Base-by-base conservation (phyloP, 2,113 vertebrate genomes). In the Hemiprocne comata region DNA sequence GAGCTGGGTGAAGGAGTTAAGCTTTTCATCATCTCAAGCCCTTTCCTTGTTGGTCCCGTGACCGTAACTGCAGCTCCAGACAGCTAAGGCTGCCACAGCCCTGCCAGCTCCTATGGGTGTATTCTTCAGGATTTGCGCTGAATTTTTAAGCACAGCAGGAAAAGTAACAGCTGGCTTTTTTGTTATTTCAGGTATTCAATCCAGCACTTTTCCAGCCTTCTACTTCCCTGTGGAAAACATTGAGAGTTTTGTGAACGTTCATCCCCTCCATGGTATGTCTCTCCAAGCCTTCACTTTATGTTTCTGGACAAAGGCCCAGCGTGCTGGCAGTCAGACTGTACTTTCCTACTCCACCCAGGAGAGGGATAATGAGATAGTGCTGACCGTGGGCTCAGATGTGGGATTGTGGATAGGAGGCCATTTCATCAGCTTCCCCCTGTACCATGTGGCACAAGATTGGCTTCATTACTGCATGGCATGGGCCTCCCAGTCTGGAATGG, bases 391-490 rank as follows among this genome's bases (percentile, higher is more conserved):
- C 13, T 19, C 94, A 4, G 97, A 97, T 11, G 96, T 98, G 75
- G 98, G 98, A 7, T 82, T 98, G 28, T 98, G 98, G 98, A 81
- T 99, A 0, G 98, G 98, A 19, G 98, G 98, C 1, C 96, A 97
- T 29, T 98, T 95, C 10, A 83, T 98, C 54, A 98, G 98, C 86
- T 97, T 99, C 54, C 97, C 98, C 5, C 90, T 98, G 71, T 94
- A 94, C 58, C 93, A 93, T 9, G 66, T 34, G 31, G 90, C 97
- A 0, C 80, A 88, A 13, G 95, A 93, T 6, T 99, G 98, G 98
- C 94, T 95, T 54, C 98, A 98, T 95, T 98, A 98, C 95, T 99
- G 98, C 70, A 3, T 98, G 31, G 97, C 97, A 4, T 99, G 98
- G 99, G 92, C 95, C 0, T 98, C 99, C 42, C 93, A 93, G 57